Evolutionary conservation across 2,888 invertebrate genomes (phyloP).

Genomic region (Girardia tigrina): DNA sequence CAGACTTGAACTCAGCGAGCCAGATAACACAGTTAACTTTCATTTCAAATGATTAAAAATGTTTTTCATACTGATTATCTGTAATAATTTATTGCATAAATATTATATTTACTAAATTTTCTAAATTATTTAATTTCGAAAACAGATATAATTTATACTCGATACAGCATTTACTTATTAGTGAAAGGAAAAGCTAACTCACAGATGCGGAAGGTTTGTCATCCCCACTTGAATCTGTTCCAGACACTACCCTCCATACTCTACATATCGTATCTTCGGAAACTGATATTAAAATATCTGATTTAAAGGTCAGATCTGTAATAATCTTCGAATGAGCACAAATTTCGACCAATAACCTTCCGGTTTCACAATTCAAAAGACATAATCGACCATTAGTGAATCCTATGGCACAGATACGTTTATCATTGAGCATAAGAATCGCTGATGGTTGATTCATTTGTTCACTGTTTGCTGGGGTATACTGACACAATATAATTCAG

Average conservation of each 20-base stretch:
- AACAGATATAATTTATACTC: no score
- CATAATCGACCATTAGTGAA: background rate
- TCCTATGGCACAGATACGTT: background rate
- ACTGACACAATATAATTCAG: no score
- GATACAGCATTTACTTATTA: no score
- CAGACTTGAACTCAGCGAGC: no score
- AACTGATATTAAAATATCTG: background rate
- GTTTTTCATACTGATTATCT: no score
- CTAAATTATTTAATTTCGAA: no score
- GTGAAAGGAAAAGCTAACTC: background rate
- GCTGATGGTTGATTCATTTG: background rate
- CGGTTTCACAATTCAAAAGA: slow-evolving; percentile 3
- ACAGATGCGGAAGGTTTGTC: slow-evolving; percentile 2
- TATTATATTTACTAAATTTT: no score
- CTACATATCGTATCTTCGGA: slow-evolving; percentile 3
- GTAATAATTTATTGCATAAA: no score
- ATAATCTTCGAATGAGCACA: background rate
- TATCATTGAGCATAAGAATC: background rate
- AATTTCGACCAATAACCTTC: background rate
- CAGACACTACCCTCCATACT: background rate
- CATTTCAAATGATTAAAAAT: no score
- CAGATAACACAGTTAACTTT: no score
- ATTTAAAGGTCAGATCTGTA: background rate
- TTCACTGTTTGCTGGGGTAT: background rate
- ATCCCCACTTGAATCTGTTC: background rate